Base-by-base conservation (phyloP, 2,113 vertebrate species). In the Centropristis striata region DNA sequence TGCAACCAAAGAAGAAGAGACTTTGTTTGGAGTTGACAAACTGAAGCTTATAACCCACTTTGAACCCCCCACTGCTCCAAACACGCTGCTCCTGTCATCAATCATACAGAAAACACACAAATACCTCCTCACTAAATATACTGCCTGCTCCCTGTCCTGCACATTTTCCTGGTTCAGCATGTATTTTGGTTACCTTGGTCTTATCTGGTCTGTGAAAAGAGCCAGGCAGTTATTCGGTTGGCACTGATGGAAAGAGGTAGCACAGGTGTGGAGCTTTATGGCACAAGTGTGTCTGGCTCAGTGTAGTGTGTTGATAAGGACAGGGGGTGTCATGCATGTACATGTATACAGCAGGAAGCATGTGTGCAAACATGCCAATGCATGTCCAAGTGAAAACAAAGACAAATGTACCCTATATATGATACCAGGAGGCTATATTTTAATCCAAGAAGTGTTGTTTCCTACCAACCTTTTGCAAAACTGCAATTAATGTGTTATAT, bases 11-110 rank as follows among this genome's bases (percentile, higher is more conserved):
- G 77, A 64, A 59, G 49, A 8, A 51, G 37, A 44, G 42, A 47
- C 13, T 57, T 73, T 80, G 47, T 46, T 75, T 63, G 46, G 59
- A 8, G 37, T 50, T 51, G 46, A 49, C 41, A 74, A 57, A 69
- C 69, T 36, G 46, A 71, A 60, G 67, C 13, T 27, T 23, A 42
- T 46, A 69, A 78, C 68, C 58, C 36, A 87, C 59, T 75, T 55
- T 46, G 21, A 13, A 58, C 41, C 32, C 46, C 59, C 66, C 21
- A 16, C 49, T 41, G 46, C 50, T 42, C 41, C 32, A 41, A 63
- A 74, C 10, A 70, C 16, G 63, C 36, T 18, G 15, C n/a, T 18
- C 25, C 6, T 65, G 14, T 32, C 46, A 32, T 10, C 57, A 64
- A 8, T 15, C 11, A 42, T 18, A 71, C 28, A 60, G 41, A 71